Evolutionary conservation across 2,888 invertebrate species (phyloP), one percentile per base, ranked within the genome.

Genomic region (Ormyrus rosae): DNA sequence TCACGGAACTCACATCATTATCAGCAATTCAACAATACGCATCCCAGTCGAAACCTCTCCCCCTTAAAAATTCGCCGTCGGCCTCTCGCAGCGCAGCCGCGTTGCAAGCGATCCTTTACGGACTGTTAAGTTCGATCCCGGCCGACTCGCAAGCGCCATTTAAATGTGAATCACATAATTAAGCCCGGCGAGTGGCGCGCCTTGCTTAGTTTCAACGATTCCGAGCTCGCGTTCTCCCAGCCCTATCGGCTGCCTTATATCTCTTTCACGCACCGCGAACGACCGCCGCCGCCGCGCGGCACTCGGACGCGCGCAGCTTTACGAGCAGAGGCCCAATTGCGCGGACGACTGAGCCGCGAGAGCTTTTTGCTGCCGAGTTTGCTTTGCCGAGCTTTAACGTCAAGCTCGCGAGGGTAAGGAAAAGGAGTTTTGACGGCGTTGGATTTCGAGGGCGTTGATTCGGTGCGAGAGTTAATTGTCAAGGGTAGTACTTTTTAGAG

Each of bases 141-240:
- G 19, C 19, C 19, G 19, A 1, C 19, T 19, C 19, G 19, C 19
- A 19, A 19, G 19, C 55, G 55, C 84, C 84, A 86, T 86, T 87
- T 86, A 86, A 87, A 87, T 86, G 84, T 84, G 86, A 86, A 87
- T 87, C 86, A 84, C 87, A 84, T 87, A 88, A 89, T 89, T 89
- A 86, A 19, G 84, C 84, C 13, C 83, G 81, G 81, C 19, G 19
- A 19, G 19, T 19, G 19, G 19, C 19, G 79, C 81, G 85, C 86
- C 87, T 87, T 86, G 89, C 88, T 86, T 86, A 84, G 84, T 83
- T 87, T 86, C 82, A 86, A 86, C 86, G 83, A 85, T 84, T 82
- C 81, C 82, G 82, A 75, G 72, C 78, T 76, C 78, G 81, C 81
- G 76, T 64, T 77, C 34, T 71, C 72, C 19, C 19, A 1, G 71